Percentiles rank a stretch among this genome's conserved stretches.
phyloP scores from a whole-genome alignment of 2,797 vertebrate genomes.

The Orientallactaga sibirica region DNA sequence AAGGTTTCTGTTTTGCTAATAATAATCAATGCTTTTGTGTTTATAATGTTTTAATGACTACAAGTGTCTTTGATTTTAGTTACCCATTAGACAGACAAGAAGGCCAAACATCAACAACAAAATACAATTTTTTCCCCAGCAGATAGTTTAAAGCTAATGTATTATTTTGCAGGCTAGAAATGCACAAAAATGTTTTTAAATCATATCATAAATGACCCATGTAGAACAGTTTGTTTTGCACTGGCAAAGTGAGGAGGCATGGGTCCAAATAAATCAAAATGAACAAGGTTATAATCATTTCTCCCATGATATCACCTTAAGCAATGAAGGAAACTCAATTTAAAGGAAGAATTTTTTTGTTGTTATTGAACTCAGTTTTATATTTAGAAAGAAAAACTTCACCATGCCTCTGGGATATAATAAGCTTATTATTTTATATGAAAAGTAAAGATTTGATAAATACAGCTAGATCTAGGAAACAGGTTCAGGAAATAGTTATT shows the following conservation, averaged over 20 bases:
- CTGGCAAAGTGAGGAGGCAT: slow-evolving; percentile 81
- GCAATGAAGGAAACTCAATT: slow-evolving; percentile 83
- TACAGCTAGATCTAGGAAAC: slow-evolving; percentile 63
- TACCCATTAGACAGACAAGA: slow-evolving; percentile 72
- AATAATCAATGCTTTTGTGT: slow-evolving; percentile 21
- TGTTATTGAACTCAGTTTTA: slow-evolving; percentile 69
- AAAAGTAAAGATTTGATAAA: slow-evolving; percentile 70
- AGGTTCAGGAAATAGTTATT: slow-evolving; percentile 58
- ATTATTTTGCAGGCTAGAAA: slow-evolving; percentile 78
- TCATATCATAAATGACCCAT: slow-evolving; percentile 87
- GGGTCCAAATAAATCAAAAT: slow-evolving; percentile 86
- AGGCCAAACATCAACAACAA: slow-evolving; percentile 29
- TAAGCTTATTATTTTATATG: slow-evolving; percentile 68
- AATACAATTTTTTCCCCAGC: not conserved
- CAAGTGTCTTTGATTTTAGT: slow-evolving; percentile 78
- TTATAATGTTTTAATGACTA: slow-evolving; percentile 57
- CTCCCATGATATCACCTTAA: slow-evolving; percentile 80
- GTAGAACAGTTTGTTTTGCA: slow-evolving; percentile 85
- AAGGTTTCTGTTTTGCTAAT: slow-evolving; percentile 66
- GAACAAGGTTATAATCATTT: slow-evolving; percentile 86
- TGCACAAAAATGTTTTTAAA: slow-evolving; percentile 85
- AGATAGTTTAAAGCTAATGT: slow-evolving; percentile 77
- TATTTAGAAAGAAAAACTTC: slow-evolving; percentile 70
- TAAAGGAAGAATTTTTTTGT: slow-evolving; percentile 74
- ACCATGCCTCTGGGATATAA: slow-evolving; percentile 59